Conservation (phyloP, 2,888 invertebrate genomes). For the Tinea pellionella region DNA sequence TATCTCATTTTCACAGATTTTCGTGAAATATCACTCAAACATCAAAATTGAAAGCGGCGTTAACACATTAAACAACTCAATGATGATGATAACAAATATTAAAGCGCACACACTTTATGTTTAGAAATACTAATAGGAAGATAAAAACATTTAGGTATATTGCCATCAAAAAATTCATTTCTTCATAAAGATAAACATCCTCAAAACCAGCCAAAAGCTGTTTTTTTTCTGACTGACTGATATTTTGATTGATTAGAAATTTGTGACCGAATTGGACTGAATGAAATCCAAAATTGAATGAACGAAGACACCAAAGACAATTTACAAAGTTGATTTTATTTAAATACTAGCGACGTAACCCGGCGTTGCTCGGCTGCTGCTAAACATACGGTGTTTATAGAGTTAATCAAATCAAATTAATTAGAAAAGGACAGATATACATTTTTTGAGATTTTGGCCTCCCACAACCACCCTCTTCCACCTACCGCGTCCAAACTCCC, state of each 20-base stretch:
- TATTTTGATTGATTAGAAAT: background rate
- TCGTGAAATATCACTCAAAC: slow-evolving; percentile 35
- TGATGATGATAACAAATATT: background rate
- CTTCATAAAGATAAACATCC: background rate
- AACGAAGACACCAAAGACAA: background rate
- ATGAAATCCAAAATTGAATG: background rate
- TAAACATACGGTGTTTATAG: no score
- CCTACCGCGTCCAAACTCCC: no score
- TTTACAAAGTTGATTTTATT: background rate
- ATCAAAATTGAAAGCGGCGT: slow-evolving; percentile 14
- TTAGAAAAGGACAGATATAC: no score
- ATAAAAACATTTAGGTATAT: no score
- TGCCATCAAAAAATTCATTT: background rate
- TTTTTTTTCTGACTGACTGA: background rate
- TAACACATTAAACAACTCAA: background rate
- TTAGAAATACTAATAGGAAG: background rate
- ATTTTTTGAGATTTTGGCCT: no score
- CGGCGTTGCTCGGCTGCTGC: no score
- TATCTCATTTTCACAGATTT: slow-evolving; percentile 61
- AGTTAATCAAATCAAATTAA: no score
- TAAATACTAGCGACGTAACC: no score
- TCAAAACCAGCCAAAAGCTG: background rate
- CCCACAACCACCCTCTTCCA: no score
- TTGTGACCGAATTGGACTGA: background rate
- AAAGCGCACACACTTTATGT: background rate